Conservation (phyloP, 35 echinoderm and acorn worm species). For the Stichopus chloronotus region DNA sequence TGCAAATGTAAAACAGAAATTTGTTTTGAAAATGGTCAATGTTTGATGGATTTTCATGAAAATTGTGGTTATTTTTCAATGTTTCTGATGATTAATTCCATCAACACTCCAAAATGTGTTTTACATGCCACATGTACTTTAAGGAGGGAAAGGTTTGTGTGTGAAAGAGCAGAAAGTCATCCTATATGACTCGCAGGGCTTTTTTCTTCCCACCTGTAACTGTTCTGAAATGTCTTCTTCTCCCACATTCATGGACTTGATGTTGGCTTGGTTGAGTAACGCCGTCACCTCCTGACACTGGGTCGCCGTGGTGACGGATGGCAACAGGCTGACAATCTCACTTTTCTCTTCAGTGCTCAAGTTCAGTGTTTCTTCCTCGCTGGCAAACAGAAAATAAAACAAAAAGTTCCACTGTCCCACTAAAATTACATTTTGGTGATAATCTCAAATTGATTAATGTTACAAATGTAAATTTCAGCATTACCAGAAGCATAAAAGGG, state of each 20-base stretch:
- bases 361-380: slow-evolving; percentile 78
- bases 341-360: slow-evolving; percentile 86
- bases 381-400: slow-evolving; percentile 5
- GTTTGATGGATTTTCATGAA: too few relatives aligned
- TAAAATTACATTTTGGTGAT: too few relatives aligned
- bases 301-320: slow-evolving; percentile 63
- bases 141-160: too few relatives aligned
- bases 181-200: too few relatives aligned
- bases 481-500: neutral
- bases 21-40: too few relatives aligned
- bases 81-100: too few relatives aligned
- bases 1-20: too few relatives aligned
- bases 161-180: too few relatives aligned
- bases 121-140: too few relatives aligned
- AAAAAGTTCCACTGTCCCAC: neutral
- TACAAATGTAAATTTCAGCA: neutral
- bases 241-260: slow-evolving; percentile 78
- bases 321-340: slow-evolving; percentile 66
- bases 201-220: slow-evolving; percentile 71
- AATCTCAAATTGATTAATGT: neutral
- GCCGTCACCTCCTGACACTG: slow-evolving; percentile 70
- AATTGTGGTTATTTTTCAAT: too few relatives aligned
- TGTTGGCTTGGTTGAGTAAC: slow-evolving; percentile 89
- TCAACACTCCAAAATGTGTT: neutral
- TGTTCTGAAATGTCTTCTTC: slow-evolving; percentile 98